Evolutionary conservation across 2,888 invertebrate species (phyloP).

Genomic region (Dichetophora obliterata): DNA sequence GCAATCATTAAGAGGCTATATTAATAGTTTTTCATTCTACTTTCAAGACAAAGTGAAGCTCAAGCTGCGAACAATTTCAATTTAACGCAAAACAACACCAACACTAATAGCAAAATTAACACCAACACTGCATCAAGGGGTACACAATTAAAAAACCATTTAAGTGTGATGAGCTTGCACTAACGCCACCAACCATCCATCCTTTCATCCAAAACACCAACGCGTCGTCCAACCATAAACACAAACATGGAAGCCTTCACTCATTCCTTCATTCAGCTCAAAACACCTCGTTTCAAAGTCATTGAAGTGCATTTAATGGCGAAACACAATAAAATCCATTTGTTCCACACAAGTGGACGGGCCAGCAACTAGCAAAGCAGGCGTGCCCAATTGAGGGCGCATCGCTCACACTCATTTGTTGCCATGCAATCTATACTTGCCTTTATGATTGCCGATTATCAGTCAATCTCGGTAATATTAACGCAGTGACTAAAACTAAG

Average conservation of each 20-base stretch:
- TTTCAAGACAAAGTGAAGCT: neutral
- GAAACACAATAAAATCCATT: constrained; percentile 16
- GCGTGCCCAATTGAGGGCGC: too few relatives aligned
- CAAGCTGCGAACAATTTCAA: neutral
- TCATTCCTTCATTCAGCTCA: constrained; percentile 11
- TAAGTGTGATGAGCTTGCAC: constrained; percentile 17
- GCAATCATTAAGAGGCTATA: neutral
- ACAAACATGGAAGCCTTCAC: constrained; percentile 6
- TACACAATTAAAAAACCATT: constrained; percentile 18
- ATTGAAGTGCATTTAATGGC: constrained; percentile 34
- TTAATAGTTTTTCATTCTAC: too few relatives aligned
- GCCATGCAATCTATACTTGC: too few relatives aligned
- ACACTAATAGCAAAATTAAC: neutral
- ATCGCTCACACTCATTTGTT: too few relatives aligned
- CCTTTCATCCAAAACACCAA: neutral
- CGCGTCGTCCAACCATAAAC: neutral
- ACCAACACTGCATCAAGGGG: neutral
- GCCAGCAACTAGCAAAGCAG: constrained; percentile 15
- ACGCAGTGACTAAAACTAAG: constrained; percentile 19
- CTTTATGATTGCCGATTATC: too few relatives aligned
- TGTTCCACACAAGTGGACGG: constrained; percentile 33
- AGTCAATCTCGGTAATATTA: neutral
- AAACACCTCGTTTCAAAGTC: constrained; percentile 16
- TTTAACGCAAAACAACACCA: neutral
- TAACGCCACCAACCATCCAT: constrained; percentile 4